These are phyloP conservation scores for Ectropis crepuscularia DNA, from an alignment of 2,888 invertebrate genomes.

Conservation along the genomic window DNA sequence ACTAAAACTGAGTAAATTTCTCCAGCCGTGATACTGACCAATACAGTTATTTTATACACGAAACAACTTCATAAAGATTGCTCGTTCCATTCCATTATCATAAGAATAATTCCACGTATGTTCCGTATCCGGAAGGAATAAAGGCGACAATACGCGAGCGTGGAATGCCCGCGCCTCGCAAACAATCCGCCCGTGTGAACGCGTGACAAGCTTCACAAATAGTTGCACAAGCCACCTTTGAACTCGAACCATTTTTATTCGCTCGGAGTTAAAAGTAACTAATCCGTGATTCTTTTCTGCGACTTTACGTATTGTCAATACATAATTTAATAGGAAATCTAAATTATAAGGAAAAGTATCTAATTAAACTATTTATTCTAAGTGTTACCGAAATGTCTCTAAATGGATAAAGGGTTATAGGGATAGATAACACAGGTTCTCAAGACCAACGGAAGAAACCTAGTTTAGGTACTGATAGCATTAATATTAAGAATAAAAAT, in stretches of 20 bases:
- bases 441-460: too few relatives aligned
- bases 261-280: constrained; percentile 41
- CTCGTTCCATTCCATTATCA: constrained; percentile 19
- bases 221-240: constrained; percentile 41
- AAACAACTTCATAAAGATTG: constrained; percentile 5
- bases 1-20: too few relatives aligned
- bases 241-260: constrained; percentile 42
- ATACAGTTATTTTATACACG: background rate
- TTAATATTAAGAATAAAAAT: too few relatives aligned
- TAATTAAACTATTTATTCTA: too few relatives aligned
- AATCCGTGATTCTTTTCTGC: background rate
- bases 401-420: too few relatives aligned
- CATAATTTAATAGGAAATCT: too few relatives aligned
- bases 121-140: constrained; percentile 43
- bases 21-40: too few relatives aligned
- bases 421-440: too few relatives aligned
- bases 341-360: too few relatives aligned
- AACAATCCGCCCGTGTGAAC: constrained; percentile 63
- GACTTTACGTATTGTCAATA: background rate
- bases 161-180: constrained; percentile 53
- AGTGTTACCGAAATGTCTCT: too few relatives aligned
- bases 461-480: too few relatives aligned
- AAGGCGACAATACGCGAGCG: constrained; percentile 48
- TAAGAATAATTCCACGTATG: constrained; percentile 40
- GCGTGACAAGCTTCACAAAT: constrained; percentile 69